Percentiles rank a stretch among this genome's conserved stretches.
Conservation (phyloP, 2,797 vertebrate genomes). For the Thalassophryne amazonica region DNA sequence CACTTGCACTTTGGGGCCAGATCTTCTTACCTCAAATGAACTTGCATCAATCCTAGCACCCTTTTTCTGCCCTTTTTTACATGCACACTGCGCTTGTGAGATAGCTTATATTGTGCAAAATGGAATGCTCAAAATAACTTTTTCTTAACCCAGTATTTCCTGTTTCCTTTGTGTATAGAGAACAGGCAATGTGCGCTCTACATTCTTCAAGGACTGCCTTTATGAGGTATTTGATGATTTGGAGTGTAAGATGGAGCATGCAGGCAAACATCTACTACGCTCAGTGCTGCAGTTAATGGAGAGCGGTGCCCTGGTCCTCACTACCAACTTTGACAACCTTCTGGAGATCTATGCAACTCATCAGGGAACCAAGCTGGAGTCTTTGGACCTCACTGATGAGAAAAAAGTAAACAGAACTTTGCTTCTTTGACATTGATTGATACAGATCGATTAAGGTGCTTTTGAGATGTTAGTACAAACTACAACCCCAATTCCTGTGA, state of each 20-base stretch:
- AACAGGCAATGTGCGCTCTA: constrained; percentile 92
- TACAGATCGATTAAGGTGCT: constrained; percentile 13
- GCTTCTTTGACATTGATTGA: constrained; percentile 14
- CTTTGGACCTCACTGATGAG: constrained; percentile 93
- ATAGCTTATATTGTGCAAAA: neutral
- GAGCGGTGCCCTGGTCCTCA: constrained; percentile 90
- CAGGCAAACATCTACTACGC: constrained; percentile 90
- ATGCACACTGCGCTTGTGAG: neutral
- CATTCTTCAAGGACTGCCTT: constrained; percentile 97
- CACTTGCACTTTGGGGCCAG: too few relatives aligned
- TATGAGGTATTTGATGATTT: constrained; percentile 95
- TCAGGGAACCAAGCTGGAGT: constrained; percentile 92
- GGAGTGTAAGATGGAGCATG: constrained; percentile 95
- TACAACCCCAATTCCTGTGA: too few relatives aligned
- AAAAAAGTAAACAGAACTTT: constrained; percentile 83
- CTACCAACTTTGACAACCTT: constrained; percentile 96
- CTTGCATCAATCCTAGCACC: too few relatives aligned
- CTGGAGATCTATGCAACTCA: constrained; percentile 92
- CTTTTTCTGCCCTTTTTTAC: too few relatives aligned
- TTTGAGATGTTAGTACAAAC: constrained; percentile 34
- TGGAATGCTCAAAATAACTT: neutral
- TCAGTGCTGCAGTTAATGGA: constrained; percentile 95
- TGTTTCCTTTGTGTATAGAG: constrained; percentile 69
- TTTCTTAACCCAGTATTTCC: neutral
- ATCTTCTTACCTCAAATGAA: too few relatives aligned